Base-by-base conservation (phyloP, 2,113 vertebrate genomes). In the Lota lota region DNA sequence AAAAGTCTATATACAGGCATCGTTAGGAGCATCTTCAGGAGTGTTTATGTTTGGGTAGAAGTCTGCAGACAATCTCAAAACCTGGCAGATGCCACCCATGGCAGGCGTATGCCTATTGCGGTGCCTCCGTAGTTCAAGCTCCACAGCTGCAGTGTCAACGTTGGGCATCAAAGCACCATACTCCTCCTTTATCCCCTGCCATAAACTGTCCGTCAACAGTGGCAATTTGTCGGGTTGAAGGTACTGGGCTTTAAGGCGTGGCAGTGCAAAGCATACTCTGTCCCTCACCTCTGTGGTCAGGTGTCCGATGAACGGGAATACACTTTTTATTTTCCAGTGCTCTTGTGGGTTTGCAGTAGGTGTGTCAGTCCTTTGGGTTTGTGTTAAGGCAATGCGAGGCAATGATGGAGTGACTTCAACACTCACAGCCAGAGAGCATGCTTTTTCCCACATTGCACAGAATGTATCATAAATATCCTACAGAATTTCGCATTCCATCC, bases 131-230 rank as follows among this genome's bases (percentile, higher is more conserved):
- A 58, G 56, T 58, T 58, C 56, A 58, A 58, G 3, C 51, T 54
- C 51, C 51, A 54, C 56, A 58, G 18, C 56, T 58, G 56, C 56
- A 58, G 56, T 58, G n/a, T 58, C 56, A 58, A 58, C 56, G n/a
- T 58, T 58, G 56, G 7, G 7, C 56, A 20, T 58, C 56, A 58
- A 58, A 58, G 56, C 56, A 58, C 56, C 56, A 58, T 19, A 58
- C 56, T 19, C 56, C 56, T 58, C n/a, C n/a, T 58, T 58, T 58
- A 58, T 20, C 56, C 19, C 56, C 54, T 57, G 7, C 54, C 7
- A 57, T 57, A n/a, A 57, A 57, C 54, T 8, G 24, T 24, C 24
- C 24, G 24, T 24, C 24, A 24, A 24, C 24, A 24, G 28, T 33
- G 28, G 28, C 53, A 56, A 56, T 56, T 56, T 56, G 53, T 56